phyloP scores from a whole-genome alignment of 2,113 vertebrate species.

The Ctenodactylus gundi region DNA sequence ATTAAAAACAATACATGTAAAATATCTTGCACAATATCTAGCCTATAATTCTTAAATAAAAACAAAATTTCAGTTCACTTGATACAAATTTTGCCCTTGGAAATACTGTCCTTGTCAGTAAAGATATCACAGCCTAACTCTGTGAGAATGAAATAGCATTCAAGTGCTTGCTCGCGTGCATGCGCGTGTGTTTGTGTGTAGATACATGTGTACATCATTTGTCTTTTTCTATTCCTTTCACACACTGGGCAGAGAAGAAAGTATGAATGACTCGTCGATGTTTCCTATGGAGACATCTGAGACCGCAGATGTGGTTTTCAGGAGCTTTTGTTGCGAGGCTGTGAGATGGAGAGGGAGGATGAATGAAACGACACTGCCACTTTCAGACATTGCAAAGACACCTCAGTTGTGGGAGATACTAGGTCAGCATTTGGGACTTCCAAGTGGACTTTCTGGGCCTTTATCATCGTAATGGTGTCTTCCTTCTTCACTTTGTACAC shows the following conservation, averaged over 20 bases:
- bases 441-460: not conserved
- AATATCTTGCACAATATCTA: not conserved
- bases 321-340: not conserved
- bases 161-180: not conserved
- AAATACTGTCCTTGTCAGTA: not conserved
- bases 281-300: not conserved
- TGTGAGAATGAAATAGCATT: not conserved
- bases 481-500: not conserved
- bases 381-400: not conserved
- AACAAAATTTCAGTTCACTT: not conserved
- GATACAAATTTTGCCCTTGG: not conserved
- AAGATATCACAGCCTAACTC: not conserved
- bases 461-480: not conserved
- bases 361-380: not conserved
- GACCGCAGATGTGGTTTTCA: not conserved
- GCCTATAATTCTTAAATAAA: not conserved
- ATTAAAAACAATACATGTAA: not conserved
- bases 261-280: not conserved
- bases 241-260: not conserved
- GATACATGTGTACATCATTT: not conserved
- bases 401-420: not conserved
- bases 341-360: not conserved
- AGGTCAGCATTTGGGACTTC: not conserved
- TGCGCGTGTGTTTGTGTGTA: not conserved
- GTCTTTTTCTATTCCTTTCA: not conserved